Evolutionary conservation across 2,888 invertebrate species (phyloP).

Genomic region (Tipula vernalis): DNA sequence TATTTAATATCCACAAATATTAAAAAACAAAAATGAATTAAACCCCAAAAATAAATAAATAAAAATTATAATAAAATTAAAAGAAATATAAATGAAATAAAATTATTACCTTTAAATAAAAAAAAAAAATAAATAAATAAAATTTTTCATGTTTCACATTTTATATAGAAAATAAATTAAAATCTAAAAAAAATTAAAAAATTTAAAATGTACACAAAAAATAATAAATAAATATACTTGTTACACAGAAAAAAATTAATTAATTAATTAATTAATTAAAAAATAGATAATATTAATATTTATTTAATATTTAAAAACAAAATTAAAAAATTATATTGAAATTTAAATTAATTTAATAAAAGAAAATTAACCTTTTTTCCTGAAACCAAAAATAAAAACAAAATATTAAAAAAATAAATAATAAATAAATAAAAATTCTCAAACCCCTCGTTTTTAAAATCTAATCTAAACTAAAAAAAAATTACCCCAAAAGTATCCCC

Average conservation of each 20-base stretch:
- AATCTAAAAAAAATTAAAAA: background rate
- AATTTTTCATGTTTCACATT: constrained; percentile 10
- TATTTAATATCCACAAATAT: background rate
- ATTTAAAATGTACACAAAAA: background rate
- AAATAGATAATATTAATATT: constrained; percentile 4
- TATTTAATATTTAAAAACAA: background rate
- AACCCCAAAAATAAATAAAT: background rate
- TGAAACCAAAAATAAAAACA: background rate
- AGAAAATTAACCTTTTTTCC: background rate
- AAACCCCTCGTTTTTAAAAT: background rate
- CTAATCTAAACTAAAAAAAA: background rate
- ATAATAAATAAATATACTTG: constrained; percentile 4
- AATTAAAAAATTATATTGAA: background rate
- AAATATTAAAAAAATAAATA: background rate
- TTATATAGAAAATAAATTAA: constrained; percentile 8
- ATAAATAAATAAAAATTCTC: background rate
- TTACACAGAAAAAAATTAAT: background rate
- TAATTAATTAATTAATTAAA: constrained; percentile 1
- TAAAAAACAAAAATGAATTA: background rate
- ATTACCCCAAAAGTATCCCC: background rate
- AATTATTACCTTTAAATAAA: constrained; percentile 5
- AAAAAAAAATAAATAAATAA: background rate
- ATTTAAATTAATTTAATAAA: background rate
- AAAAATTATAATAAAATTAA: background rate
- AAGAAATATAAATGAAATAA: background rate